Conservation (phyloP, 2,113 vertebrate species). For the Xyrauchen texanus region DNA sequence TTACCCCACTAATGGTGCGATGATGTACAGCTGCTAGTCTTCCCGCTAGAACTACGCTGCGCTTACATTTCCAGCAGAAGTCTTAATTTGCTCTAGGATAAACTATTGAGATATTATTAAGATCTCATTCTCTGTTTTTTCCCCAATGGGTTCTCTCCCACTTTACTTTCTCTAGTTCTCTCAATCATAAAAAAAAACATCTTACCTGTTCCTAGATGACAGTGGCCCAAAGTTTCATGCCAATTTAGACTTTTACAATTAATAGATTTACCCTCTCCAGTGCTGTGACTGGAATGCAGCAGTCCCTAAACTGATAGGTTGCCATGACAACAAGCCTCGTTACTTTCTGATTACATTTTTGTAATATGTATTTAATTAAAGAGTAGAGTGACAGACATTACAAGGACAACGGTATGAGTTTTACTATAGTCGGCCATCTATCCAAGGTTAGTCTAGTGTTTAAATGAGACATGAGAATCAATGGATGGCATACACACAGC, state of each 20-base stretch:
- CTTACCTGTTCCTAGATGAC: conserved; percentile 15
- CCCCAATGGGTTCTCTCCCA: no score
- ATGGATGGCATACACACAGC: conserved; percentile 1
- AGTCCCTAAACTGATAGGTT: conserved; percentile 5
- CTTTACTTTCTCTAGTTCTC: no score
- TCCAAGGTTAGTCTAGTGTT: conserved; percentile 12
- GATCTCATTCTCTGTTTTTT: no score
- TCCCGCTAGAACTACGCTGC: no score
- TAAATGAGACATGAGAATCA: not conserved
- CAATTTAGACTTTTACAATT: conserved; percentile 32
- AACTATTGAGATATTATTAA: no score
- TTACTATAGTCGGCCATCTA: not conserved
- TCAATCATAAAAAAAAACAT: no score
- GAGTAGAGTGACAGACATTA: not conserved
- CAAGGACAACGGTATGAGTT: not conserved
- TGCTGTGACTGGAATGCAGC: not conserved
- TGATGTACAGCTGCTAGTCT: no score
- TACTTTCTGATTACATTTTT: conserved; percentile 35
- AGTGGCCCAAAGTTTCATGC: conserved; percentile 5
- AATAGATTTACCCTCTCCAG: not conserved
- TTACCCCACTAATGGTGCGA: no score
- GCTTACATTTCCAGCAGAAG: no score
- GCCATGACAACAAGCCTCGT: conserved; percentile 27
- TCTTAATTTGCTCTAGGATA: no score
- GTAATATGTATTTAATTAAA: conserved; percentile 8